Base-by-base conservation (phyloP, 2,113 vertebrate genomes). In the Rostratula benghalensis region DNA sequence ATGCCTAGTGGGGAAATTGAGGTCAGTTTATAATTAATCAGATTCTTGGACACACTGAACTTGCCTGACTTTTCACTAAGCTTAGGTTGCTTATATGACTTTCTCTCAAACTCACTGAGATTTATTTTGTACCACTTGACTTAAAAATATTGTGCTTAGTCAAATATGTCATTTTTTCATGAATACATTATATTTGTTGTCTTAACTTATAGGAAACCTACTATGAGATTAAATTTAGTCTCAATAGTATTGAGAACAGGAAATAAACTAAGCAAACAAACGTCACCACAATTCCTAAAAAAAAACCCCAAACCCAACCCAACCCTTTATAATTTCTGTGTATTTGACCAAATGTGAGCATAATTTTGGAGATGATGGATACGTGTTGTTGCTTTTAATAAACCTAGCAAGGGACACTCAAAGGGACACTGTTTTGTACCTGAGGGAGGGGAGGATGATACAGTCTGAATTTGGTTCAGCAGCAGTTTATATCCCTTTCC, bases 221-320 rank as follows among this genome's bases (percentile, higher is more conserved):
- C 9, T 50, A 5, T 37, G 25, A 88, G 25, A 37, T 65, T 35
- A 65, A 83, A 80, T 43, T 70, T 67, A 37, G 23, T 75, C 21
- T 74, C 3, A 3, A 8, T 80, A 19, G 9, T 71, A 37, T 43
- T 41, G 65, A 80, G 87, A 80, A 64, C 35, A 59, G 23, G 51
- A 37, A 84, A 93, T 79, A 28, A 5, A 0, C 8, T 73, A 63
- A 9, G 20, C n/a, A 46, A 79, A 43, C 27, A 23, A 1, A 2
- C 3, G 16, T 16, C 6, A 24, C 5, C 19, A 11, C n/a, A 28
- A 23, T 79, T 88, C 33, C 23, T 73, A 0, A 0, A n/a, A 15
- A n/a, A 57, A 45, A 30, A 3, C 3, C 1, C 3, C 46, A 9
- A 39, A 43, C 43, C 43, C 11, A 43, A 46, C 46, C 46, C 46